phyloP scores from a whole-genome alignment of 2,888 invertebrate species.

The Erebia epiphron region DNA sequence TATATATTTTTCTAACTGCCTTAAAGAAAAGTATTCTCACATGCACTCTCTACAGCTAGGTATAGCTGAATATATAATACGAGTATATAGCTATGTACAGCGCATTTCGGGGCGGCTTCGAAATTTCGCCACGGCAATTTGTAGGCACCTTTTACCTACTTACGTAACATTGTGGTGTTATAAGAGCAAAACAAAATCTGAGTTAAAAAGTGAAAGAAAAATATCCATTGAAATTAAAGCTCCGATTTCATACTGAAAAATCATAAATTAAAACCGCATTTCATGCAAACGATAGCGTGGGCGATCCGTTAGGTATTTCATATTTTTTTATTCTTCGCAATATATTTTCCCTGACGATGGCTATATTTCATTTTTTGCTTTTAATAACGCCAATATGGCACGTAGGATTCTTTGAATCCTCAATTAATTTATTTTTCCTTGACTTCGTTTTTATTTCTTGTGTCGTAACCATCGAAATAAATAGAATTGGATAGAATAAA shows the following conservation, averaged over 20 bases:
- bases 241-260: constrained; percentile 6
- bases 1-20: background rate
- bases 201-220: no score
- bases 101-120: no score
- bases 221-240: background rate
- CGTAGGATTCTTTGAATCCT: background rate
- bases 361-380: background rate
- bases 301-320: background rate
- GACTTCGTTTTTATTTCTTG: background rate
- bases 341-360: background rate
- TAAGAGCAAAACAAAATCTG: background rate
- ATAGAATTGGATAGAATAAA: no score
- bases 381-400: constrained; percentile 1
- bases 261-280: constrained; percentile 15
- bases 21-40: no score
- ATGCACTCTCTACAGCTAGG: no score
- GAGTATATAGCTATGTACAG: no score
- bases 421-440: background rate
- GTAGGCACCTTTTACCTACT: no score
- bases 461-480: background rate
- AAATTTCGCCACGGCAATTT: no score
- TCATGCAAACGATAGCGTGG: constrained; percentile 12
- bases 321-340: background rate
- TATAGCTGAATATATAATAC: no score
- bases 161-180: no score